Evolutionary conservation across 2,888 invertebrate species (phyloP).

Genomic region (Polydrusus pterygomalis): DNA sequence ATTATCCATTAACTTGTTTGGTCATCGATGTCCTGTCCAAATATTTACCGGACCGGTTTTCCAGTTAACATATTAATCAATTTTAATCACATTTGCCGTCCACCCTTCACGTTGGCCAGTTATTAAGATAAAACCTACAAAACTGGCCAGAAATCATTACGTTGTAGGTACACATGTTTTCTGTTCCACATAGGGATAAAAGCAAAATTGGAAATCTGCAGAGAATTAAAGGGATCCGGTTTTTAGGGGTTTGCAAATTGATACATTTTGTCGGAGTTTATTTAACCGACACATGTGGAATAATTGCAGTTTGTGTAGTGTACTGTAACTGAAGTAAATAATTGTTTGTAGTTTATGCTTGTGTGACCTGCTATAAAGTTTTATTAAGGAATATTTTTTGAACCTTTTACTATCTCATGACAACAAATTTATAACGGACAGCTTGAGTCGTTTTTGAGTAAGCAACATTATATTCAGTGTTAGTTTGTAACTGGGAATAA

Average conservation of each 20-base stretch:
- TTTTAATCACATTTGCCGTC: constrained; percentile 43
- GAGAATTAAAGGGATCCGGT: not conserved
- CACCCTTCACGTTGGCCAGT: constrained; percentile 33
- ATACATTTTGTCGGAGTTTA: not conserved
- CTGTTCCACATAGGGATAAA: not conserved
- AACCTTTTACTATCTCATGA: no score
- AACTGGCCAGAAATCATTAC: not conserved
- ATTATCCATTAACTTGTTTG: constrained; percentile 48
- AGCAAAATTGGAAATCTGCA: constrained; percentile 1
- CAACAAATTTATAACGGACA: no score
- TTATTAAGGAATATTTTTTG: no score
- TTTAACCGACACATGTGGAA: not conserved
- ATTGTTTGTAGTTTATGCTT: no score
- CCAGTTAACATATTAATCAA: constrained; percentile 48
- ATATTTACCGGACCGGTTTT: constrained; percentile 41
- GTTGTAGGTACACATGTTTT: constrained; percentile 1
- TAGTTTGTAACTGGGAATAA: no score
- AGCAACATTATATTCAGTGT: no score
- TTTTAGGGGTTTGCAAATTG: not conserved
- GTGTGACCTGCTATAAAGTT: no score
- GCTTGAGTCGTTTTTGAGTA: no score
- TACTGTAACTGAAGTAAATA: no score
- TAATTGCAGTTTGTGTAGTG: not conserved
- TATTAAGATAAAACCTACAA: constrained; percentile 45
- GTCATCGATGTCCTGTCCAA: constrained; percentile 40